phyloP scores from a whole-genome alignment of 2,797 vertebrate genomes.

The Smutsia gigantea region DNA sequence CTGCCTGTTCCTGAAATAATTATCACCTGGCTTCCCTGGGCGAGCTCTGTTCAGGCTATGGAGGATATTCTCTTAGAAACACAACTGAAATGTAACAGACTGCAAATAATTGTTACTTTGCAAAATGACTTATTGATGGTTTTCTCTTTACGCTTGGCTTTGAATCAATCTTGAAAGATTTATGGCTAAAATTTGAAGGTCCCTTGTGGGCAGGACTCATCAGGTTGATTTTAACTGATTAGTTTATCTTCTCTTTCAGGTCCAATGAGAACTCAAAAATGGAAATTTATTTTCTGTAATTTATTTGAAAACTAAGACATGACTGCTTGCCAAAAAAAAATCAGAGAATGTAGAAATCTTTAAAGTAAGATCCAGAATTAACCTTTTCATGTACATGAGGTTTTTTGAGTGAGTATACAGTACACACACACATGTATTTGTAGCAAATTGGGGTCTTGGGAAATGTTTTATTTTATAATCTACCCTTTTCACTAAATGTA shows the following conservation, averaged over 20 bases:
- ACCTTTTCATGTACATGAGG: background rate
- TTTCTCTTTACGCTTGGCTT: slow-evolving; percentile 31
- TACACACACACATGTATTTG: background rate
- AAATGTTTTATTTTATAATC: background rate
- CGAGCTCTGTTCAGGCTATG: background rate
- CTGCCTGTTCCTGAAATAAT: background rate
- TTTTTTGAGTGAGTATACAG: background rate
- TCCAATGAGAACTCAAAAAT: background rate
- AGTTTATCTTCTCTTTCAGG: background rate
- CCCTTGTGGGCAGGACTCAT: background rate
- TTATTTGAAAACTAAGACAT: background rate
- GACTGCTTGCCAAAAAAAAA: background rate
- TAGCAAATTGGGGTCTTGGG: background rate
- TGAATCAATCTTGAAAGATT: background rate
- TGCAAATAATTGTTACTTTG: background rate
- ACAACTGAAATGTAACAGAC: background rate
- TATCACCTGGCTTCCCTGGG: background rate
- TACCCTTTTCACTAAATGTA: background rate
- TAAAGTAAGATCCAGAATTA: slow-evolving; percentile 21
- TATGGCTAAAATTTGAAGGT: background rate
- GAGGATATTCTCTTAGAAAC: background rate
- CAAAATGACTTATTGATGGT: background rate
- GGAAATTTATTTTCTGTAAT: background rate
- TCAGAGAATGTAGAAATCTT: background rate
- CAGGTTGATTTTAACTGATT: background rate